These are phyloP conservation scores for Microplitis deprimator DNA, from an alignment of 2,888 invertebrate species.

Conservation along the genomic window DNA sequence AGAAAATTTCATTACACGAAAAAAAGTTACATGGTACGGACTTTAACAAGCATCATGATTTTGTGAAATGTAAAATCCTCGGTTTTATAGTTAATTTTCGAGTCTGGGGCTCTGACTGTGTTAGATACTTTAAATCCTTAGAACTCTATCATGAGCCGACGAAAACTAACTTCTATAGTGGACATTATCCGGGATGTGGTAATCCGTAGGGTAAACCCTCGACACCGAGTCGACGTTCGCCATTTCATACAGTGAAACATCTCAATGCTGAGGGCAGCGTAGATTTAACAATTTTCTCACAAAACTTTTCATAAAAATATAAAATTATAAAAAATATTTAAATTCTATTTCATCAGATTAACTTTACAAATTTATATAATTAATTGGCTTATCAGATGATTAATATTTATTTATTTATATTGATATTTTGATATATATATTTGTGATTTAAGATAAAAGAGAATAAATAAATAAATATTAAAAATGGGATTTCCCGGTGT, in stretches of 20 bases:
- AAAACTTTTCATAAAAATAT: too few relatives aligned
- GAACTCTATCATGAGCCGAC: slow-evolving; percentile 59
- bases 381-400: neutral
- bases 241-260: slow-evolving; percentile 1
- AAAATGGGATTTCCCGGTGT: neutral
- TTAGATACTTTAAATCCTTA: slow-evolving; percentile 44
- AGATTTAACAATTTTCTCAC: slow-evolving; percentile 20
- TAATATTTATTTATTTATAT: neutral
- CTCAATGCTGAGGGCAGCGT: slow-evolving; percentile 18
- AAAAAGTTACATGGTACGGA: neutral
- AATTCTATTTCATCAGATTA: too few relatives aligned
- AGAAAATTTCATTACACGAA: neutral
- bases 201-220: slow-evolving; percentile 35
- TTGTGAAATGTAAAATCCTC: neutral
- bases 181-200: slow-evolving; percentile 39
- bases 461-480: neutral
- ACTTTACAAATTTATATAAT: neutral
- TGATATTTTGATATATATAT: neutral
- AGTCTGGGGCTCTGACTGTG: slow-evolving; percentile 24
- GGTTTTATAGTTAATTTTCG: slow-evolving; percentile 42
- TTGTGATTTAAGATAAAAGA: neutral
- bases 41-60: slow-evolving; percentile 13
- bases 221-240: slow-evolving; percentile 22
- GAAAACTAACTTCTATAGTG: slow-evolving; percentile 58
- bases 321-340: too few relatives aligned